Evolutionary conservation across 2,888 invertebrate species (phyloP).

Genomic region (Apoda limacodes): DNA sequence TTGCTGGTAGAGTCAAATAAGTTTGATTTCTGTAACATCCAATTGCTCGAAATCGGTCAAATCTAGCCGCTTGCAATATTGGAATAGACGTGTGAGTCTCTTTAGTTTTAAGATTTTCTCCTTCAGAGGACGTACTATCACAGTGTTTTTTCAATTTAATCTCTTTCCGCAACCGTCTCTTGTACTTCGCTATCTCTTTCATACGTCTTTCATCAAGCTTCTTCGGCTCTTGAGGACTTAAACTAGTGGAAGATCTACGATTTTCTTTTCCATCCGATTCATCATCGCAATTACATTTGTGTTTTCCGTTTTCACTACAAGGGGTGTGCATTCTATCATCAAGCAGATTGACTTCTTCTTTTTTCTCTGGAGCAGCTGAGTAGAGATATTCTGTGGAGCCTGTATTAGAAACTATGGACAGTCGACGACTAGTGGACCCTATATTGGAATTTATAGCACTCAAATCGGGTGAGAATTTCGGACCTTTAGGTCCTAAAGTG

Average conservation of each 20-base stretch:
- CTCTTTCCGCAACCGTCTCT: conserved; percentile 53
- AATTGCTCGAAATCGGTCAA: conserved; percentile 56
- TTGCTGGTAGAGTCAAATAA: conserved; percentile 53
- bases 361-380: conserved; percentile 22
- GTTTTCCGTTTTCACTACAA: conserved; percentile 81
- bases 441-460: conserved; percentile 33
- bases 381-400: conserved; percentile 27
- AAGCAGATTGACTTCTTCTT: conserved; percentile 40
- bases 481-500: conserved; percentile 42
- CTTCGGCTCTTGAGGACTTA: conserved; percentile 31
- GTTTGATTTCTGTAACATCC: conserved; percentile 61
- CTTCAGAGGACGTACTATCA: conserved; percentile 58
- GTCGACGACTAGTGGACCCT: conserved; percentile 30
- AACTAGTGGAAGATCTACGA: conserved; percentile 28
- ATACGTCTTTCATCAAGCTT: conserved; percentile 47
- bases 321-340: conserved; percentile 79
- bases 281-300: conserved; percentile 80
- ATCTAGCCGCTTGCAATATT: conserved; percentile 58
- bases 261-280: conserved; percentile 68
- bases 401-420: conserved; percentile 31
- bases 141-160: conserved; percentile 48
- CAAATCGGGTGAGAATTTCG: conserved; percentile 27
- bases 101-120: conserved; percentile 35
- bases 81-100: conserved; percentile 60
- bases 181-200: conserved; percentile 63